phyloP scores from a whole-genome alignment of 2,888 invertebrate species.

The Heliconius ethilla region DNA sequence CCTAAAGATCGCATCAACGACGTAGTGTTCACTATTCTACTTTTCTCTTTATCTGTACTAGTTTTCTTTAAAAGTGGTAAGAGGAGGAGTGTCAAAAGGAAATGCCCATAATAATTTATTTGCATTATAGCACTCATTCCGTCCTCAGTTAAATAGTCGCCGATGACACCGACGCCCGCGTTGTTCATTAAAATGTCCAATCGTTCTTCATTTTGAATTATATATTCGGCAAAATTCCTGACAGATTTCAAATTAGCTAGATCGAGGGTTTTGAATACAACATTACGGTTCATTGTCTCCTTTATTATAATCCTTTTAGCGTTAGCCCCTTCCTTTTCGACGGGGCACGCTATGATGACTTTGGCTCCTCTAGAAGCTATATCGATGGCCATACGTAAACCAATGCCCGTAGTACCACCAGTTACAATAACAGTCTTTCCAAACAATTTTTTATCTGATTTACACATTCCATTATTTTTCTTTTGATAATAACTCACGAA shows the following conservation, averaged over 20 bases:
- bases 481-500: conserved; percentile 45
- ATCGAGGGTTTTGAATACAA: conserved; percentile 86
- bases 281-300: conserved; percentile 83
- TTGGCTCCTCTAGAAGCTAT: conserved; percentile 61
- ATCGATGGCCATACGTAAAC: conserved; percentile 62
- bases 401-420: conserved; percentile 67
- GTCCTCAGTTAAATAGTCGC: conserved; percentile 84
- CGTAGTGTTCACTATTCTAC: conserved; percentile 88
- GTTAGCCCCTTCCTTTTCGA: conserved; percentile 56
- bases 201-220: conserved; percentile 60
- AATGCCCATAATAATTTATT: conserved; percentile 95
- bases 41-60: conserved; percentile 75
- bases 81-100: conserved; percentile 92
- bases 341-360: conserved; percentile 65
- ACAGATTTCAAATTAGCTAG: conserved; percentile 82
- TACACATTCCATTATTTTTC: conserved; percentile 49
- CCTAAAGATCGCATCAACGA: conserved; percentile 86
- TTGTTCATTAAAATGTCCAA: conserved; percentile 93
- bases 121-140: conserved; percentile 93
- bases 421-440: conserved; percentile 60
- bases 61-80: conserved; percentile 86
- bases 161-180: conserved; percentile 87
- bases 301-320: conserved; percentile 82
- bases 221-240: conserved; percentile 43
- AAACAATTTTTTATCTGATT: conserved; percentile 51